Evolutionary conservation across 2,888 invertebrate genomes (phyloP).

Genomic region (Cataglyphis cursor): DNA sequence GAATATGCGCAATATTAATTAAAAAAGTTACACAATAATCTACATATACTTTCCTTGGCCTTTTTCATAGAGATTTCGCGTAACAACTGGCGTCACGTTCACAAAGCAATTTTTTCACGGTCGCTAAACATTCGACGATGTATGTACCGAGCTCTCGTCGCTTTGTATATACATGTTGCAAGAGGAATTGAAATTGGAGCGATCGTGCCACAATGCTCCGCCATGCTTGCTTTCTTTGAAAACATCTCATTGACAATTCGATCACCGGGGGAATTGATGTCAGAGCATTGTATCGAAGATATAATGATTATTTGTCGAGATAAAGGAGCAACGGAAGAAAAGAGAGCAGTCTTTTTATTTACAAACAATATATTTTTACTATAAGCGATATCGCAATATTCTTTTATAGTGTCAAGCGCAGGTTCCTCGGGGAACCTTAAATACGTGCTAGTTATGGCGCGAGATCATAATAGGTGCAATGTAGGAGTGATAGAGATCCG

Average conservation of each 20-base stretch:
- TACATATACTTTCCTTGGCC: constrained; percentile 1
- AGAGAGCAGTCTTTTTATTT: background rate
- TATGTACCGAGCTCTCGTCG: constrained; percentile 31
- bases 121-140: constrained; percentile 35
- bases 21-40: background rate
- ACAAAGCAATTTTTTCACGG: constrained; percentile 51
- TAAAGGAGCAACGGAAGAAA: constrained; percentile 2
- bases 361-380: background rate
- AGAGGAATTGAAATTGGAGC: constrained; percentile 52
- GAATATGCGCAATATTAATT: constrained; percentile 12
- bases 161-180: constrained; percentile 28
- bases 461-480: constrained; percentile 22
- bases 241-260: constrained; percentile 56
- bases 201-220: constrained; percentile 27
- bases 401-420: background rate
- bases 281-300: constrained; percentile 4
- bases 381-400: background rate
- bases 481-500: background rate
- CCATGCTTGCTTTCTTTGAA: constrained; percentile 40
- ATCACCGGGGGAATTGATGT: constrained; percentile 36
- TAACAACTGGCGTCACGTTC: constrained; percentile 13
- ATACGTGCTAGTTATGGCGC: constrained; percentile 17
- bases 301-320: constrained; percentile 32
- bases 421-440: background rate
- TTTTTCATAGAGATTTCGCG: background rate